Base-by-base conservation (phyloP, 2,113 vertebrate species). In the Cavia porcellus region DNA sequence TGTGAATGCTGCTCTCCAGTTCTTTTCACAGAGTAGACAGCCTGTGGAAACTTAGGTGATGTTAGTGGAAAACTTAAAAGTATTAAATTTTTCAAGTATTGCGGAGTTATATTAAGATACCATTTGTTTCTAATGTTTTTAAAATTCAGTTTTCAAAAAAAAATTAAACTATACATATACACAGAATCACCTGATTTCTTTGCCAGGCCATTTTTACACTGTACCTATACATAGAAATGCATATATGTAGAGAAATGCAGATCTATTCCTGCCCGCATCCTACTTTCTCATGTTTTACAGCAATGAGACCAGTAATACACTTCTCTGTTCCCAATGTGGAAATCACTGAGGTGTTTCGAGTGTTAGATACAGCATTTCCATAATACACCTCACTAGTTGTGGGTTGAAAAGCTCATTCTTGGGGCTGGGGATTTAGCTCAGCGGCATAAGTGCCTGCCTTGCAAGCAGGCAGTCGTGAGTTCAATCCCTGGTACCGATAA, bases 371-470 rank as follows among this genome's bases (percentile, higher is more conserved):
- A 24, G 12, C 1, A 3, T 64, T 47, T 72, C 57, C 0, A 0
- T 74, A 64, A 57, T 4, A 24, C 22, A 47, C 70, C 30, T 90
- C 38, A 11, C 6, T 11, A 47, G 35, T 4, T 24, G 24, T 75
- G 45, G 47, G 2, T 8, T 22, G 2, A 19, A 7, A 25, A 35
- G 25, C 22, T 75, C 15, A 7, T 13, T 0, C 0, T 0, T 30
- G 38, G 38, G 38, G 38, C 38, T 38, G 38, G 38, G 38, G 38
- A 38, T 38, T 38, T 38, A 38, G 38, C 38, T 38, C 38, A 38
- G 38, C 38, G 38, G 38, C 38, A 38, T 38, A 38, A 38, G 38
- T 38, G 38, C 38, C 38, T 38, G 38, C 38, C 38, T 38, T 38
- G 38, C 38, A 38, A 38, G 38, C 38, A 38, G 38, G 38, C 38